Conservation (phyloP, 1,140 invertebrate genomes). For the Sitophilus oryzae region DNA sequence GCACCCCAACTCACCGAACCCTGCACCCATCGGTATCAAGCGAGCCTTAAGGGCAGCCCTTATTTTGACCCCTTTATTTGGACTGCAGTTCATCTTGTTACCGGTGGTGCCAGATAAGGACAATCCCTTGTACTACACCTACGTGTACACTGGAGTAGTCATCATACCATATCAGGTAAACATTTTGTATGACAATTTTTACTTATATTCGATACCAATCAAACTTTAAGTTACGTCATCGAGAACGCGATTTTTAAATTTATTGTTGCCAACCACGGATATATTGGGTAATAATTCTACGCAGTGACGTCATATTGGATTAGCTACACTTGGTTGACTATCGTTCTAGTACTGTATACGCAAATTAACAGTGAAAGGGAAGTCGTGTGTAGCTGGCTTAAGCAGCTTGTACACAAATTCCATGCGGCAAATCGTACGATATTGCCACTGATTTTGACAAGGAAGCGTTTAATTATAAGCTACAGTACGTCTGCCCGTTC, state of each 20-base stretch:
- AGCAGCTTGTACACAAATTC: too few relatives aligned
- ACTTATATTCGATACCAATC: neutral
- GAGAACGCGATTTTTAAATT: too few relatives aligned
- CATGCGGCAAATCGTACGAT: too few relatives aligned
- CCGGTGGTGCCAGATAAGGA: conserved; percentile 67
- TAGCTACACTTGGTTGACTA: neutral
- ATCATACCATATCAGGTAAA: conserved; percentile 77
- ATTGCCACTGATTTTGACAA: too few relatives aligned
- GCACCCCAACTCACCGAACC: conserved; percentile 57
- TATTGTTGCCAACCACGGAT: too few relatives aligned
- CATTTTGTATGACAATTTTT: neutral
- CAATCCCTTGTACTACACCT: conserved; percentile 59
- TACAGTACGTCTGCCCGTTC: too few relatives aligned
- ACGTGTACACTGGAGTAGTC: conserved; percentile 70
- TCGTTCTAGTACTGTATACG: too few relatives aligned
- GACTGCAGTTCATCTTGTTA: conserved; percentile 72
- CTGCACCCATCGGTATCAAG: conserved; percentile 45
- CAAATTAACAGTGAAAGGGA: too few relatives aligned
- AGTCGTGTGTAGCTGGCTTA: too few relatives aligned
- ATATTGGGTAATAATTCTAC: neutral
- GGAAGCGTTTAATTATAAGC: too few relatives aligned
- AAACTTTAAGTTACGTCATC: too few relatives aligned
- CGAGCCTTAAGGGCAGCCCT: conserved; percentile 64
- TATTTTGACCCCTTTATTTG: conserved; percentile 71
- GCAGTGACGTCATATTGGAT: neutral